Base-by-base conservation (phyloP, 2,797 vertebrate genomes). In the Liasis olivaceus region DNA sequence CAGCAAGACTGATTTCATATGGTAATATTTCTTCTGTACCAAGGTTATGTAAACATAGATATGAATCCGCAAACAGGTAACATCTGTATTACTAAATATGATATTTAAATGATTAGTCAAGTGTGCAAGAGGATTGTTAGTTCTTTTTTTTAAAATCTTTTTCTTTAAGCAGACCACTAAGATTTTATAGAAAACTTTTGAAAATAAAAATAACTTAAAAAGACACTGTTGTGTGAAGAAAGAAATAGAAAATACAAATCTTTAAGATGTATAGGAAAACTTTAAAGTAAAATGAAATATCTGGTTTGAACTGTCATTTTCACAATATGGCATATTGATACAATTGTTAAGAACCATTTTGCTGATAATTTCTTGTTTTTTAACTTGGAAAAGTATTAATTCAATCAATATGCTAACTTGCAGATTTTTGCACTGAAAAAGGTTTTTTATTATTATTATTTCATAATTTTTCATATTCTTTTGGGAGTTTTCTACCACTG, bases 1-100 rank as follows among this genome's bases (percentile, higher is more conserved):
- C 91, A 89, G 93, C 42, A 96, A 96, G 94, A 97, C 95, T 94
- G 95, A 96, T 96, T 97, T 96, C 95, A 91, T 92, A 90, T 95
- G 58, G 42, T 91, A 84, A n/a, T 94, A 89, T 94, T 89, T 97
- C 92, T 96, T 84, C 86, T 95, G 85, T 96, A 95, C 93, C 96
- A 91, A 95, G 95, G 59, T 94, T 42, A 94, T 94, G 95, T 93
- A 90, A 95, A 87, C 91, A 88, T 92, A 91, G 95, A 91, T n/a
- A 90, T 89, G 31, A 72, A 36, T 5, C 1, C 66, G n/a, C 60
- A 95, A 94, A 72, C 11, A 60, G 87, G 24, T 72, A 66, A 89
- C 77, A 96, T 89, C 85, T 93, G 91, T 95, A 96, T 90, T 95
- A 95, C 90, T 69, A 93, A 94, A 72, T 95, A 0, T 1, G 26